Percentiles rank a stretch among this genome's conserved stretches.
Conservation (phyloP, 2,888 invertebrate species). For the Steromphala cineraria region DNA sequence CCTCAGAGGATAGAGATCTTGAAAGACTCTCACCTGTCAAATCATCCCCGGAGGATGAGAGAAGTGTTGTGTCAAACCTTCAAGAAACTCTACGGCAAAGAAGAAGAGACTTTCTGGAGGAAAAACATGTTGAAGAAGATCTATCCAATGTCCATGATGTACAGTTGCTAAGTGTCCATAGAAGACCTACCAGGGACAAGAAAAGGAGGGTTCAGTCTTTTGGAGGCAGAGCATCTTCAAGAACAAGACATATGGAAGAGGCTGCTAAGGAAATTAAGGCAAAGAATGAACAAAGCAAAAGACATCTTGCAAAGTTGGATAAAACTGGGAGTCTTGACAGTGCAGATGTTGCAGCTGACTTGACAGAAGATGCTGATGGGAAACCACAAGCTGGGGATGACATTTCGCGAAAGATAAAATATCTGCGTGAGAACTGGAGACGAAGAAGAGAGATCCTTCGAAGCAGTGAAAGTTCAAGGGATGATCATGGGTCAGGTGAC, state of each 20-base stretch:
- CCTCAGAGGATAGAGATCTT: background rate
- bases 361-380: background rate
- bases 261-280: background rate
- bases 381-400: background rate
- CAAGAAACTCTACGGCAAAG: conserved; percentile 14
- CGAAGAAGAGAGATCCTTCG: conserved; percentile 20
- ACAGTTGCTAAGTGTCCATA: background rate
- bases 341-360: background rate
- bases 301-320: background rate
- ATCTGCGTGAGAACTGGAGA: conserved; percentile 20
- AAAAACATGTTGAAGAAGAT: background rate
- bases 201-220: conserved; percentile 6
- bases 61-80: background rate
- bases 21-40: background rate
- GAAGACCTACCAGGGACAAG: background rate
- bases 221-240: background rate
- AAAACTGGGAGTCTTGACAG: background rate
- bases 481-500: background rate
- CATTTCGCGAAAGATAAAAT: background rate
- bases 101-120: conserved; percentile 12
- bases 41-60: background rate
- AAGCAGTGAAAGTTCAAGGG: conserved; percentile 7
- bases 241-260: background rate
- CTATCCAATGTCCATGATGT: conserved; percentile 1
- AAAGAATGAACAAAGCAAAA: background rate